phyloP scores from a whole-genome alignment of 2,888 invertebrate species.

The Desoria tigrina region DNA sequence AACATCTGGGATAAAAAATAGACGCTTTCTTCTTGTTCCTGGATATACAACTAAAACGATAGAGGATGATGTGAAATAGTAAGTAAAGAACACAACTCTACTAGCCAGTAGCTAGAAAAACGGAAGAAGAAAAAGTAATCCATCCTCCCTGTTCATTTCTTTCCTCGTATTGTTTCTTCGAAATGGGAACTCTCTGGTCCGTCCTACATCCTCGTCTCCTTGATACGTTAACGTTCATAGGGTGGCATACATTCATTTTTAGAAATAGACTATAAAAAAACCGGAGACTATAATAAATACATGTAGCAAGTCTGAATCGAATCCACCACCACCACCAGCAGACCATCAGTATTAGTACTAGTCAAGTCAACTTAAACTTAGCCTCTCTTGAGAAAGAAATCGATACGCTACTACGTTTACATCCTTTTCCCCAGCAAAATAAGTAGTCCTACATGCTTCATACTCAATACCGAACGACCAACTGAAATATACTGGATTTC shows the following conservation, averaged over 20 bases:
- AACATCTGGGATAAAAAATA: constrained; percentile 6
- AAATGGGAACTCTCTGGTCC: constrained; percentile 1
- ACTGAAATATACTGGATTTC: constrained; percentile 5
- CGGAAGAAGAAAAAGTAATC: constrained; percentile 14
- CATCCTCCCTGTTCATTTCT: constrained; percentile 7
- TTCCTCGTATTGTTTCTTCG: constrained; percentile 9
- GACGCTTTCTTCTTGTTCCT: no score
- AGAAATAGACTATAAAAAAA: no score
- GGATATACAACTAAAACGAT: no score
- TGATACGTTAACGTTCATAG: no score
- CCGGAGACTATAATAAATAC: no score
- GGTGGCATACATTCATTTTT: no score
- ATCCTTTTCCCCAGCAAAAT: background rate
- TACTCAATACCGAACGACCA: no score
- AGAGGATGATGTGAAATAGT: constrained; percentile 7
- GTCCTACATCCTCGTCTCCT: background rate
- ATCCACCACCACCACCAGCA: no score
- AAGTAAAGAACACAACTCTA: background rate
- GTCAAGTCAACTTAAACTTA: background rate
- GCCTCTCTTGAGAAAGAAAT: constrained; percentile 10
- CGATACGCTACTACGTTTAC: constrained; percentile 6
- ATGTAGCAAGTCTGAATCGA: no score
- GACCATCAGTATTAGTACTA: background rate
- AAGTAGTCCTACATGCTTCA: background rate
- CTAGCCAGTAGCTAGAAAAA: background rate